These are phyloP conservation scores for Trichopoda pennipes DNA, from an alignment of 2,888 invertebrate genomes.

Conservation along the genomic window DNA sequence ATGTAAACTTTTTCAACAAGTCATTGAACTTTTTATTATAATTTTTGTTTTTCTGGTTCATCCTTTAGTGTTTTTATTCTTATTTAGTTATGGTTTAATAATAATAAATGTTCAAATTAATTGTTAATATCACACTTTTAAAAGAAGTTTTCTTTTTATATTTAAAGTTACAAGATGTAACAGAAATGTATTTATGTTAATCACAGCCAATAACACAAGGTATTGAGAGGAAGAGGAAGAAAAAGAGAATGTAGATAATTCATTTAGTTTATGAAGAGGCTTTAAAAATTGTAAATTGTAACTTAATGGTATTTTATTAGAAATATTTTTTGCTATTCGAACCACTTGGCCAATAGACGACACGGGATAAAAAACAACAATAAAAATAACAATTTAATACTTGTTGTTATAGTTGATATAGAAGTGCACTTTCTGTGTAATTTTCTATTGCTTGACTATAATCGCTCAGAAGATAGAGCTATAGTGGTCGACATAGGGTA, in stretches of 20 bases:
- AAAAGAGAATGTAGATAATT: not conserved
- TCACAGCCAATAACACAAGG: constrained; percentile 11
- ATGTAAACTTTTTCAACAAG: constrained; percentile 59
- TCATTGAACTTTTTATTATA: constrained; percentile 62
- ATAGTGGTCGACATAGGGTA: too few species aligned
- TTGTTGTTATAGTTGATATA: too few species aligned
- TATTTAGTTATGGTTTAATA: constrained; percentile 60
- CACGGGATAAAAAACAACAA: too few species aligned
- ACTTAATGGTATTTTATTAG: too few species aligned
- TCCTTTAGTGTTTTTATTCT: constrained; percentile 29
- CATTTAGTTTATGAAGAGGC: not conserved
- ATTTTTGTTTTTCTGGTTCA: not conserved
- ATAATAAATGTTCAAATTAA: constrained; percentile 64
- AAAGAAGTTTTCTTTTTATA: constrained; percentile 10
- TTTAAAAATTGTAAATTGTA: not conserved
- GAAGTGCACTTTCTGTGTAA: too few species aligned
- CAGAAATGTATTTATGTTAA: constrained; percentile 51
- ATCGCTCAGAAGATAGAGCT: too few species aligned
- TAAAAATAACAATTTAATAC: too few species aligned
- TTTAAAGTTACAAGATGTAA: constrained; percentile 20
- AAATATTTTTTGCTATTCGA: too few species aligned
- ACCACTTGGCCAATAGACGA: too few species aligned
- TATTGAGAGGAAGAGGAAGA: not conserved
- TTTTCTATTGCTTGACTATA: too few species aligned
- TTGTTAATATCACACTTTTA: constrained; percentile 66